phyloP scores from a whole-genome alignment of 2,888 invertebrate genomes.

The Embidobia sp. region DNA sequence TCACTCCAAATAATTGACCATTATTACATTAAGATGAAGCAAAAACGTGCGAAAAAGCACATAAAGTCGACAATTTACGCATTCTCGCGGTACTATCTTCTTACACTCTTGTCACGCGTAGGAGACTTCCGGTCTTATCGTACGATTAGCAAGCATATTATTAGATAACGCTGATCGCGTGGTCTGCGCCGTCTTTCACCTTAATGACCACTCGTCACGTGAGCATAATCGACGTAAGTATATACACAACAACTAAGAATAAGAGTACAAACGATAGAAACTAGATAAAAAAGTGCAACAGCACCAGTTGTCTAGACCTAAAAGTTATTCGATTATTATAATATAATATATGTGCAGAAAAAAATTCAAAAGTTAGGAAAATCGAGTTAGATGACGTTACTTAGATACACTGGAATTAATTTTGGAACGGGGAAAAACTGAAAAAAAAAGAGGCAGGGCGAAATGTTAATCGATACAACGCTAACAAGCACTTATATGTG shows the following conservation, averaged over 20 bases:
- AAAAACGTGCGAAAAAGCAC: constrained; percentile 43
- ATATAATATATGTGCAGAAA: too few relatives aligned
- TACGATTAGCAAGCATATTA: constrained; percentile 77
- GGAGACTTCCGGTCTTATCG: constrained; percentile 77
- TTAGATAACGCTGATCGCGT: constrained; percentile 80
- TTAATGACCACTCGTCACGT: constrained; percentile 78
- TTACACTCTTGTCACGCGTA: constrained; percentile 64
- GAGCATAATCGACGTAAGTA: constrained; percentile 55
- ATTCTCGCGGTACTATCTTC: constrained; percentile 67
- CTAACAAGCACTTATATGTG: constrained; percentile 50
- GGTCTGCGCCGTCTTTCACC: constrained; percentile 68
- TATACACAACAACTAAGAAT: constrained; percentile 51
- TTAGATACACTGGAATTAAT: too few relatives aligned
- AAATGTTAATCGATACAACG: constrained; percentile 36
- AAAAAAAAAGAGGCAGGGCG: too few relatives aligned
- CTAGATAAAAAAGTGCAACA: background rate
- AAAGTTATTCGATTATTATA: too few relatives aligned
- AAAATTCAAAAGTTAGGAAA: too few relatives aligned
- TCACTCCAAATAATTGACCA: constrained; percentile 31
- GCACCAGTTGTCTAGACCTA: too few relatives aligned
- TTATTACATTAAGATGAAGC: background rate
- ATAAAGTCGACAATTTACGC: constrained; percentile 27
- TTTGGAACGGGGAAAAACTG: too few relatives aligned
- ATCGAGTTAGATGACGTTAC: too few relatives aligned
- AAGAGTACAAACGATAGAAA: constrained; percentile 32